Base-by-base conservation (phyloP, 1,140 invertebrate genomes). In the Caerostris darwini region DNA sequence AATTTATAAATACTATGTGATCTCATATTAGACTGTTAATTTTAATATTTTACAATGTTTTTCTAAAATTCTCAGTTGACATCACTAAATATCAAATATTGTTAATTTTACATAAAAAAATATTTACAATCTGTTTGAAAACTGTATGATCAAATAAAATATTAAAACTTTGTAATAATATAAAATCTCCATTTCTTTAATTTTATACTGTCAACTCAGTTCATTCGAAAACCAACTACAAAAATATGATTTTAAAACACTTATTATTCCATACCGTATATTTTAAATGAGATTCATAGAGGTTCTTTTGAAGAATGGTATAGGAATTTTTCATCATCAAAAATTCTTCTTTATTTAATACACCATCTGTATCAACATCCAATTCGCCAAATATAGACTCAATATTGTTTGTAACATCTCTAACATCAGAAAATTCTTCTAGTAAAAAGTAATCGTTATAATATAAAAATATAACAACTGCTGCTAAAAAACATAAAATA, bases 331-430 rank as follows among this genome's bases (percentile, higher is more conserved):
- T 91, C 57, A 91, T 50, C 12, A 7, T 59, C 2, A 54, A 85
- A 90, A 94, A 94, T 77, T 94, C 93, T 7, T 61, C 56, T 69
- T 56, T 12, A 58, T 58, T 87, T 54, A 94, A 53, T 53, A 81
- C 8, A 3, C 53, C 81, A 94, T 94, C 86, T 17, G 69, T 57
- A 59, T 94, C 83, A 6, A 3, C 53, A 85, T 94, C 93, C 14
- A 94, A 58, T n/a, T 69, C 58, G 69, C 57, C 58, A 71, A 94
- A 94, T 56, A 94, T 90, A 8, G n/a, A 8, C 12, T 67, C 61
- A 53, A 93, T 61, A 61, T 88, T 57, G 12, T 17, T 19, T 17
- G 92, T 88, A 5, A 89, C 92, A 82, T 93, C 92, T 85, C 10
- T 83, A 8, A 92, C 14, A 12, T 57, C 34, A 12, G 34, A 6